Conservation (phyloP, 2,113 vertebrate species). For the Lycaon pictus region DNA sequence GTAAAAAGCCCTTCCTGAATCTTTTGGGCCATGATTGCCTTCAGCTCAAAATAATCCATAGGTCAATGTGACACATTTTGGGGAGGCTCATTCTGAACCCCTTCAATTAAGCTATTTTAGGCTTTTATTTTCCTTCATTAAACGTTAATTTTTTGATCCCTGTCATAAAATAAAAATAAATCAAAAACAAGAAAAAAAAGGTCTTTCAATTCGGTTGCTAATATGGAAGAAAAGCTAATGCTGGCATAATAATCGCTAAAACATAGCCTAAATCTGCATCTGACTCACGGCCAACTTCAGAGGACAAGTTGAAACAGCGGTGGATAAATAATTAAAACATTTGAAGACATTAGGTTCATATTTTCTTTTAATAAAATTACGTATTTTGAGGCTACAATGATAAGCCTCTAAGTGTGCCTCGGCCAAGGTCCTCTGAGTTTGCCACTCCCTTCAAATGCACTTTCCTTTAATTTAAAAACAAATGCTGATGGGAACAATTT, state of each 20-base stretch:
- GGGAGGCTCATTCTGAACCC: not conserved
- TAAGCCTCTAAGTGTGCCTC: not conserved
- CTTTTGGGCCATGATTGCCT: not conserved
- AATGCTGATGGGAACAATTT: not conserved
- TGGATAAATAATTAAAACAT: conserved; percentile 70
- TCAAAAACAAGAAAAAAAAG: not conserved
- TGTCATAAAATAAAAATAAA: conserved; percentile 58
- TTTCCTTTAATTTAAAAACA: conserved; percentile 31
- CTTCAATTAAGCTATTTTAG: not conserved
- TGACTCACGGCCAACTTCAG: conserved; percentile 56
- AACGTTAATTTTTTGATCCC: conserved; percentile 57
- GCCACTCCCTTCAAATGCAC: not conserved
- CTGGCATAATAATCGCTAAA: conserved; percentile 56
- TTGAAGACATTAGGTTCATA: conserved; percentile 62
- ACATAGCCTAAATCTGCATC: conserved; percentile 37
- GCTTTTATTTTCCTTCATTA: conserved; percentile 45
- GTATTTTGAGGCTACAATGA: conserved; percentile 20
- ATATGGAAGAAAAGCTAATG: conserved; percentile 43
- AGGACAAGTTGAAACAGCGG: conserved; percentile 62
- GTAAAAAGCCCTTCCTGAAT: not conserved
- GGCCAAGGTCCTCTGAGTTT: not conserved
- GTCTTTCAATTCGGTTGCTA: conserved; percentile 48
- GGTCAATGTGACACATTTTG: not conserved
- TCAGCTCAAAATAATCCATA: not conserved
- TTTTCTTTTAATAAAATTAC: conserved; percentile 71